Evolutionary conservation across 2,888 invertebrate species (phyloP), one percentile per base, ranked within the genome.

Genomic region (Agrotis segetum): DNA sequence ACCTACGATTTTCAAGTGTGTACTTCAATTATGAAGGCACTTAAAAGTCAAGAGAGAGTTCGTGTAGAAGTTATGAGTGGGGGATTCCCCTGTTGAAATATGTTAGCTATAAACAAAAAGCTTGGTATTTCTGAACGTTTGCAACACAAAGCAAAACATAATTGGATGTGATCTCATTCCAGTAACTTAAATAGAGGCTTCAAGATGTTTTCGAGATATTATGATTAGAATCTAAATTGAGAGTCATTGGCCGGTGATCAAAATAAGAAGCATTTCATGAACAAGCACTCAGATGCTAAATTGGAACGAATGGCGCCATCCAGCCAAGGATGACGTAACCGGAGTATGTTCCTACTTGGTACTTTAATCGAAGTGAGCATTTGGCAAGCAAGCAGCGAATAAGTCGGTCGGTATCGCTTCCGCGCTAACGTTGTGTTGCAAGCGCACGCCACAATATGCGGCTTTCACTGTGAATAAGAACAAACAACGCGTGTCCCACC

Each of bases 381-480:
- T 85, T 82, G 82, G 80, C 75, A 84, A 83, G 80, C 68, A 77
- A 83, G 80, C 68, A 77, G 68, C 64, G 64, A 77, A 64, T 77
- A 78, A 77, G 75, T 80, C 80, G 77, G 74, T 79, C 82, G 82
- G 67, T 65, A 73, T 82, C 40, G 65, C 86, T 86, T 86, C 85
- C 86, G 86, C 77, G 71, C 78, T 68, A 56, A 67, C 70, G 62
- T n/a, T 81, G 78, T 87, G 85, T 85, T 83, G 84, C 76, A 85
- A 85, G 78, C 73, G 69, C 59, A 49, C 62, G 69, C 71, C 84
- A 89, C 88, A 89, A 89, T 89, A 83, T 77, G 71, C 83, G 77
- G 88, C 90, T 92, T 92, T 92, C 91, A 90, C 91, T 87, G 76
- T 71, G 79, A 84, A 84, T 79, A 82, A 76, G 84, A 88, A 86